phyloP scores from a whole-genome alignment of 1,140 invertebrate genomes.

The Trichonephila clavata region DNA sequence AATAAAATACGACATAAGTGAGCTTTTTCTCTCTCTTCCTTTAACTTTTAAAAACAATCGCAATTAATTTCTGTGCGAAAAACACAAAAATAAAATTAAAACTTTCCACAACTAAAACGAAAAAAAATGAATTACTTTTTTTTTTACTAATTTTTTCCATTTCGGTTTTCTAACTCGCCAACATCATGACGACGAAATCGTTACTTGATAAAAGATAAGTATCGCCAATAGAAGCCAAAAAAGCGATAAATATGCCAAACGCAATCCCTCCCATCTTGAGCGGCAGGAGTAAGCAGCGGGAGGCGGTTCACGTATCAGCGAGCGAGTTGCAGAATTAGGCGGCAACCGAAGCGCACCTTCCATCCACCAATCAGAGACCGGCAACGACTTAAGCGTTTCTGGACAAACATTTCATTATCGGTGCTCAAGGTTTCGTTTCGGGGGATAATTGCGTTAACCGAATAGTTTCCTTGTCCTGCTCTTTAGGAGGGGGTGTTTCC shows the following conservation, averaged over 20 bases:
- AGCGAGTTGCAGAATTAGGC: conserved; percentile 76
- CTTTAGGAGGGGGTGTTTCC: conserved; percentile 50
- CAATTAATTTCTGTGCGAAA: conserved; percentile 28
- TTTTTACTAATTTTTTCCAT: too few relatives aligned
- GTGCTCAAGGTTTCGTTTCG: conserved; percentile 63
- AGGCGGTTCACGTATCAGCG: conserved; percentile 75
- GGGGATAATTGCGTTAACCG: conserved; percentile 76
- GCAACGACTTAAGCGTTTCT: conserved; percentile 77
- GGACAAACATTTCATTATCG: conserved; percentile 77
- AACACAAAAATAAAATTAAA: conserved; percentile 1
- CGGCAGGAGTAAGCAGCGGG: conserved; percentile 11
- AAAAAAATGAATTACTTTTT: neutral
- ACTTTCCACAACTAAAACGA: neutral
- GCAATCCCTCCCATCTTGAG: neutral
- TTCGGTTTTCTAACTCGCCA: neutral
- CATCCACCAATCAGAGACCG: conserved; percentile 71
- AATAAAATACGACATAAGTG: neutral
- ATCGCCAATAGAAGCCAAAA: neutral
- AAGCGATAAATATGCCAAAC: conserved; percentile 28
- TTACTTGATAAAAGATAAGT: neutral
- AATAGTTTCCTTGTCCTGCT: conserved; percentile 63
- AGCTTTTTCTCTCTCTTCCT: neutral
- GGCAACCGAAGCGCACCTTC: conserved; percentile 71
- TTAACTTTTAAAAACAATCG: neutral
- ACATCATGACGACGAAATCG: neutral